These are phyloP conservation scores for Sinotaia quadrata DNA, from an alignment of 2,888 invertebrate genomes.

Conservation along the genomic window DNA sequence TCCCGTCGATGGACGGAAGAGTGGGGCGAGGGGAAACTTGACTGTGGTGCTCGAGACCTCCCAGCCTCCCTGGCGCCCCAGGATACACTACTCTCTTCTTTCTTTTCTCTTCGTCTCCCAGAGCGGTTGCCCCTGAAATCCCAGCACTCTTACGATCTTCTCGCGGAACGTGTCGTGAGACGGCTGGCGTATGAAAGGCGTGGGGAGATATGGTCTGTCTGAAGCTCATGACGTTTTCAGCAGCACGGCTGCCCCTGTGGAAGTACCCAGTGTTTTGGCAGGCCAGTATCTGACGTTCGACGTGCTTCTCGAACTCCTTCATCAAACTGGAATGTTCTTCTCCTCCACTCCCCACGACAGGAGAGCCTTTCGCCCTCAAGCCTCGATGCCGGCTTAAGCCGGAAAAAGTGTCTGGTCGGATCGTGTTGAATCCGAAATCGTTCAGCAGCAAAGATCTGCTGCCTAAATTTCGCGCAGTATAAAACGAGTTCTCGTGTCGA, in stretches of 20 bases:
- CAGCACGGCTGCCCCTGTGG: conserved; percentile 24
- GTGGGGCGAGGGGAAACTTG: conserved; percentile 2
- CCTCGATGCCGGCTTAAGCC: conserved; percentile 2
- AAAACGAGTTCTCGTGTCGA: conserved; percentile 5
- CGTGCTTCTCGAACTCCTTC: conserved; percentile 21
- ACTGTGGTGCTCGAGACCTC: conserved; percentile 15
- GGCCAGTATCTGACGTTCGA: conserved; percentile 24
- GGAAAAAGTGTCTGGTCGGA: conserved; percentile 18
- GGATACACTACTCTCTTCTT: conserved; percentile 2
- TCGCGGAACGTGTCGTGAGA: background rate
- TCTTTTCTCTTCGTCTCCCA: background rate
- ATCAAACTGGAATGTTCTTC: background rate
- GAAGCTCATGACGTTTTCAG: conserved; percentile 19
- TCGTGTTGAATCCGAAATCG: conserved; percentile 22
- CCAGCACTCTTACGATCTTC: background rate
- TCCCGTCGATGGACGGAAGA: conserved; percentile 23
- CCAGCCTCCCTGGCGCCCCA: conserved; percentile 7
- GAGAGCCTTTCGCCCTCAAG: background rate
- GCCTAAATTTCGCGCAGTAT: background rate
- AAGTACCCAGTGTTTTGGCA: conserved; percentile 27
- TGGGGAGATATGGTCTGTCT: conserved; percentile 19
- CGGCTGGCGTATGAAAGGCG: conserved; percentile 13
- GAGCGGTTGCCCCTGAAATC: background rate
- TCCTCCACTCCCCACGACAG: background rate
- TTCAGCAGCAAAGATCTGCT: conserved; percentile 1